Conservation (phyloP, 35 echinoderm and acorn worm species). For the Apostichopus parvimensis region DNA sequence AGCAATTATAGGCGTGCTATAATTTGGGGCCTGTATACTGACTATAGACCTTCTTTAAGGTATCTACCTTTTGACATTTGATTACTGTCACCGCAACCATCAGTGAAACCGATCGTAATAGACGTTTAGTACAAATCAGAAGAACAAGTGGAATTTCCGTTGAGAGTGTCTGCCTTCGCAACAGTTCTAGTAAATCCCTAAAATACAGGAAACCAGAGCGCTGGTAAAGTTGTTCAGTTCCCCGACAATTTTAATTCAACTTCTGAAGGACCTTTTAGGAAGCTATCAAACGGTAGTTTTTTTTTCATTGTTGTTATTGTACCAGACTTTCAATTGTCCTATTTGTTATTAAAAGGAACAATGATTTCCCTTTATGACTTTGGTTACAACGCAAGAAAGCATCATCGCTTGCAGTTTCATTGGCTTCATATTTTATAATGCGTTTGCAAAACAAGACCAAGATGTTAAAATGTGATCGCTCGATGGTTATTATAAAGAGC, state of each 20-base stretch:
- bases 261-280: neutral
- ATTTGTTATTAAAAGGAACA: slow-evolving; percentile 26
- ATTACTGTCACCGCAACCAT: too few species aligned
- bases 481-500: too few species aligned
- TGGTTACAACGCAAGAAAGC: neutral
- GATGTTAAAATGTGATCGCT: too few species aligned
- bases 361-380: slow-evolving; percentile 33
- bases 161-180: neutral
- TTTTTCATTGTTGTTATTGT: neutral
- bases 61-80: too few species aligned
- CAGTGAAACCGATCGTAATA: too few species aligned
- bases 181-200: neutral
- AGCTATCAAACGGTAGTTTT: slow-evolving; percentile 3
- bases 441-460: too few species aligned
- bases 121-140: neutral
- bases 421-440: too few species aligned
- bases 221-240: slow-evolving; percentile 45
- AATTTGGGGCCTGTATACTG: too few species aligned
- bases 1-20: too few species aligned
- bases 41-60: too few species aligned
- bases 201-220: neutral
- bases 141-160: neutral
- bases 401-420: too few species aligned
- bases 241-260: neutral
- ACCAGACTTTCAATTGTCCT: slow-evolving; percentile 4